phyloP scores from a whole-genome alignment of 53 echinoderm and acorn worm genomes.

The Actinopyga echinites region DNA sequence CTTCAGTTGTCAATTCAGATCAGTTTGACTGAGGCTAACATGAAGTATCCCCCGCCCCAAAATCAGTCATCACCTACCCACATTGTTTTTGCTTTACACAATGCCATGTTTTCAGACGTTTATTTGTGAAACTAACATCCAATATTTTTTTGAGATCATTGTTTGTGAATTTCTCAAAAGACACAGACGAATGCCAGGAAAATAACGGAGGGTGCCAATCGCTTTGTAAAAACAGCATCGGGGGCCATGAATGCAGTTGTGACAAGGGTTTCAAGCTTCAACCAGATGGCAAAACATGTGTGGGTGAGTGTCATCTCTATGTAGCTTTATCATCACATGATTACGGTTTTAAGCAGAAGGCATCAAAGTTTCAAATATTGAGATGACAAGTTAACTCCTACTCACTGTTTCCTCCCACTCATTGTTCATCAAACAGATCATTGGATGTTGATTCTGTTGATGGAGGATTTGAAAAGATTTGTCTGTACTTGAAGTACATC shows the following conservation, averaged over 20 bases:
- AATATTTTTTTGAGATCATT: too few relatives aligned
- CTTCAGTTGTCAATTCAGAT: too few relatives aligned
- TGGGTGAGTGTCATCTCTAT: slow-evolving; percentile 65
- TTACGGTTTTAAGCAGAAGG: background rate
- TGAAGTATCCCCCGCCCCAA: too few relatives aligned
- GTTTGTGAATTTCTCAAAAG: slow-evolving; percentile 27
- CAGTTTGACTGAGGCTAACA: too few relatives aligned
- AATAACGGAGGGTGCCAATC: slow-evolving; percentile 83
- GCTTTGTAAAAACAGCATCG: slow-evolving; percentile 79
- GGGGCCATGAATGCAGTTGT: slow-evolving; percentile 90
- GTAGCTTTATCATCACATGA: too few relatives aligned
- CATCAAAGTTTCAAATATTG: background rate
- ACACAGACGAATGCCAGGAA: slow-evolving; percentile 81
- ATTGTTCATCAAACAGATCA: background rate
- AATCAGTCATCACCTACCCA: too few relatives aligned
- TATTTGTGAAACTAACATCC: too few relatives aligned
- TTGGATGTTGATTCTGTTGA: background rate
- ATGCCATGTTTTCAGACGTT: too few relatives aligned
- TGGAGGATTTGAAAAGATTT: too few relatives aligned
- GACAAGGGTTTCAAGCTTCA: slow-evolving; percentile 83
- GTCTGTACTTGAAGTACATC: too few relatives aligned
- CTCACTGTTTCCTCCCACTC: background rate
- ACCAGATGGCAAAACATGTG: slow-evolving; percentile 77
- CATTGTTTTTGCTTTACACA: too few relatives aligned
- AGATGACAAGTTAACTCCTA: background rate